Evolutionary conservation across 2,113 vertebrate genomes (phyloP), one percentile per base, ranked within the genome.

Genomic region (Amblyornis subalaris): DNA sequence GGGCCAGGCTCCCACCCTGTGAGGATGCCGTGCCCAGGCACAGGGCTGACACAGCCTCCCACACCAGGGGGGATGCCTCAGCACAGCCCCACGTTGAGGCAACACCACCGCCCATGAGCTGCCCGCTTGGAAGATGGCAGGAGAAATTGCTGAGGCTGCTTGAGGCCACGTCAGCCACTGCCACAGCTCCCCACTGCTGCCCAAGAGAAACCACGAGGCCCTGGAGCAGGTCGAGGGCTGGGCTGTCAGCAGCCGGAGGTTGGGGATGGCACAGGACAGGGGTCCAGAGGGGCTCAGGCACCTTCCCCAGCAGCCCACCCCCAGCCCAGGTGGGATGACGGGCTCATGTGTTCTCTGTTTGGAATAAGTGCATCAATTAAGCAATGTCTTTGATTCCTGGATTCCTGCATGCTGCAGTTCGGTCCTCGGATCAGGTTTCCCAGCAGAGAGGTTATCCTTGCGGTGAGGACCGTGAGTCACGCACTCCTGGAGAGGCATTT

Each of bases 401-500:
- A 57, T 83, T 85, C 62, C 86, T 50, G 55, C 57, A 36, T 20
- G 38, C 90, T 3, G 54, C 85, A 77, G 80, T 70, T 83, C 3
- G 0, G 19, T 74, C 51, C 90, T 77, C 1, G 4, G 90, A 73
- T 94, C 90, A 69, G 67, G 64, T 95, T 95, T 95, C 90, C 79
- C 60, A 79, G 88, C 90, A 53, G 88, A 90, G 95, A 85, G 93
- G 92, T 90, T 94, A 81, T 92, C 95, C 86, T 88, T 92, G 95
- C 7, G 57, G 96, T 80, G 80, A 83, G 88, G 58, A 83, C 85
- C 24, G 2, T 96, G 95, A 96, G 74, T 96, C 96, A 96, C 67
- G 2, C 92, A 83, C 88, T 80, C 72, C 58, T 83, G 67, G 85
- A 95, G 79, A 95, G 85, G 88, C 58, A 73, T 80, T 93, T 95